Base-by-base conservation (phyloP, 2,888 invertebrate species). In the Troides aeacus region DNA sequence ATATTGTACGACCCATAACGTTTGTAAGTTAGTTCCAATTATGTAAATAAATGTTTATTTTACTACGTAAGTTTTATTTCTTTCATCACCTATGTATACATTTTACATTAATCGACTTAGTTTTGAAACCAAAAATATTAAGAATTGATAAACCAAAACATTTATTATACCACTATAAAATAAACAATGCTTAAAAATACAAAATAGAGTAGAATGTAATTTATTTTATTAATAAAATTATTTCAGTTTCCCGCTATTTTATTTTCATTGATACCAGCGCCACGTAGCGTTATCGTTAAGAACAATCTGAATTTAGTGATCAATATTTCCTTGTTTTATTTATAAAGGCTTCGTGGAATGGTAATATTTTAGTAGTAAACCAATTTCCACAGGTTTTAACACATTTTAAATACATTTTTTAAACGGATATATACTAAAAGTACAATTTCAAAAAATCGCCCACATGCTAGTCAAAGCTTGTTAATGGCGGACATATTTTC, bases 391-490 rank as follows among this genome's bases (percentile, higher is more conserved):
- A 60, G 59, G 62, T 66, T 73, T 66, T 71, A 73, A 73, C 70
- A 72, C 46, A 66, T 46, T 68, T 61, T 63, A 17, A 73, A 73
- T 70, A 77, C 75, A 79, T 78, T 81, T 21, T 79, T 10, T 12
- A 21, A 15, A 15, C 18, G 12, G 50, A 18, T 36, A 10, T 30
- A 57, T n/a, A 12, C 10, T 66, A 46, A 6, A 64, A 62, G 57
- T 58, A 30, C 24, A 39, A 70, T 21, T 64, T 61, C 65, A 71
- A 73, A 73, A 70, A 73, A 72, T 70, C 72, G 80, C 75, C 86
- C 89, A 88, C 89, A 90, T 88, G 90, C 82, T 86, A 82, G 80
- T 80, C 80, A 81, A 77, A 82, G 81, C 79, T 82, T 84, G 83
- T 79, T 81, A 88, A 89, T 90, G 90, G 91, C 85, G 79, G 84